Evolutionary conservation across 2,113 vertebrate genomes (phyloP).

Genomic region (Poecile atricapillus): DNA sequence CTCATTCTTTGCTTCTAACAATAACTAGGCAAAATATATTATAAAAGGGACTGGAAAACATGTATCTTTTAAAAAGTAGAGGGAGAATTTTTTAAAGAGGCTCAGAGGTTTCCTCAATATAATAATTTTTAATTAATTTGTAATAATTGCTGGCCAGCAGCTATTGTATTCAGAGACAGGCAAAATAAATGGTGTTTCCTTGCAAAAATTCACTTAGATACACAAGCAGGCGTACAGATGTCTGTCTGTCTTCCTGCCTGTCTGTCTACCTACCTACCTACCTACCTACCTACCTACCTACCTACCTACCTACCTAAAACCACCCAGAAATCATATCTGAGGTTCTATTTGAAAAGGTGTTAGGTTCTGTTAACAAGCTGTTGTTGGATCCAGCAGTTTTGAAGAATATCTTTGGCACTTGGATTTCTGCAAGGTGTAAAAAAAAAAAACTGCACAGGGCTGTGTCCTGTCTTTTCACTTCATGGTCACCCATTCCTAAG

Average conservation of each 20-base stretch:
- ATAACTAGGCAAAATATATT: neutral
- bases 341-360: neutral
- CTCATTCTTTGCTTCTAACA: neutral
- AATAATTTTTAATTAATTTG: neutral
- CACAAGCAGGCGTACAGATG: neutral
- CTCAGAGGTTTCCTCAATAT: neutral
- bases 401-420: neutral
- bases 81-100: neutral
- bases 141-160: neutral
- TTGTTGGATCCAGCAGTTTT: neutral
- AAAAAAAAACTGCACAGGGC: neutral
- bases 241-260: rapidly evolving
- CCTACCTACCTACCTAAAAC: neutral
- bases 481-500: neutral
- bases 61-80: neutral
- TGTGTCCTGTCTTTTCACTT: neutral
- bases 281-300: too few species aligned
- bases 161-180: neutral
- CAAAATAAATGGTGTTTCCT: neutral
- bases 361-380: neutral
- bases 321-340: neutral
- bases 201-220: neutral
- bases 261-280: too few species aligned
- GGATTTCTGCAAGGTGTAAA: neutral
- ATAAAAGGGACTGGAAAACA: neutral